Evolutionary conservation across 2,797 vertebrate species (phyloP).

Genomic region (Pagetopsis macropterus): DNA sequence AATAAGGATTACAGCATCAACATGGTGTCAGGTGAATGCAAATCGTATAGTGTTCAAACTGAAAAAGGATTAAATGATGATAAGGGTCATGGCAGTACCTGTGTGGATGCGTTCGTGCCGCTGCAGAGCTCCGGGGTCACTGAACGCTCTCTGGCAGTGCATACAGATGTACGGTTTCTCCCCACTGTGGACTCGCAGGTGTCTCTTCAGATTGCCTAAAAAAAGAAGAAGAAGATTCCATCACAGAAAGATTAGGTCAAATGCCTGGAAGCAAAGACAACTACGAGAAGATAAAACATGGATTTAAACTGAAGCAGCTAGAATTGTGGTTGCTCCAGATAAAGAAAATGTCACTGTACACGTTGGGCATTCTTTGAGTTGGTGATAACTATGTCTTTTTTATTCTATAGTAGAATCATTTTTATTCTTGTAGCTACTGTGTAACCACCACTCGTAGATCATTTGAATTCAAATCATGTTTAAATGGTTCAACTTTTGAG

Average conservation of each 20-base stretch:
- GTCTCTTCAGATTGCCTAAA: slow-evolving; percentile 95
- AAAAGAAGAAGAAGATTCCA: slow-evolving; percentile 23
- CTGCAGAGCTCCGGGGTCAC: slow-evolving; percentile 95
- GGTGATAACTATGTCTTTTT: too few relatives aligned
- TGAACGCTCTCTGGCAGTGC: slow-evolving; percentile 96
- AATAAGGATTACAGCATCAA: slow-evolving; percentile 12
- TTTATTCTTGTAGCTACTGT: too few relatives aligned
- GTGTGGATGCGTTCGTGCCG: slow-evolving; percentile 98
- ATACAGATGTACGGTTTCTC: slow-evolving; percentile 96
- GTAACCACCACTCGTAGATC: too few relatives aligned
- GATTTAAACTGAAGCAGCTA: neutral
- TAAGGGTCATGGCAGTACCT: slow-evolving; percentile 75
- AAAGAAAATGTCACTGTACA: neutral
- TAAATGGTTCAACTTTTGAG: too few relatives aligned
- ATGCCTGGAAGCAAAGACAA: slow-evolving; percentile 10
- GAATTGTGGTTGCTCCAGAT: neutral
- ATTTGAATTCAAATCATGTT: too few relatives aligned
- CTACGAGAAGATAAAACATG: neutral
- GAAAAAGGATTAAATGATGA: neutral
- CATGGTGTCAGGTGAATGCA: neutral
- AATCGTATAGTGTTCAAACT: neutral
- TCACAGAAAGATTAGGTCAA: slow-evolving; percentile 3
- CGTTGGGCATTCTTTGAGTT: too few relatives aligned
- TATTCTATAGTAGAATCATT: too few relatives aligned
- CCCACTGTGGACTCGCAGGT: slow-evolving; percentile 96